A percentile compares a stretch with the other conserved stretches of the same genome.
These are phyloP conservation scores for Aldrovandia affinis DNA, from an alignment of 2,797 vertebrate genomes.

Conservation along the genomic window DNA sequence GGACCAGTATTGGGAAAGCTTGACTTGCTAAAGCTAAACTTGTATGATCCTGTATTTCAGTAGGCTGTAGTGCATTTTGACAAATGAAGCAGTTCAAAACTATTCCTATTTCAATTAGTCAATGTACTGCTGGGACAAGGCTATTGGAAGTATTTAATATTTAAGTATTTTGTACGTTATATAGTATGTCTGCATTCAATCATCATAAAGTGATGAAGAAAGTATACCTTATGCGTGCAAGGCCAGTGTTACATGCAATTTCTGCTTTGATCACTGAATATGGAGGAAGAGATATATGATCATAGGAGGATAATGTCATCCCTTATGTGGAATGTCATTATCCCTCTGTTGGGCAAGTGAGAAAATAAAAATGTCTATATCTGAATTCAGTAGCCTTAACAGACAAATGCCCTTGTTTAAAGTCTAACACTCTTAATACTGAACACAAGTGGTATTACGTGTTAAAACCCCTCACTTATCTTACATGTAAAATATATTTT, in stretches of 20 bases:
- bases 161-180: not conserved
- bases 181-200: not conserved
- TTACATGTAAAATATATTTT: too few species aligned
- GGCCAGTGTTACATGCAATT: not conserved
- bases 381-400: too few species aligned
- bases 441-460: too few species aligned
- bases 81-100: not conserved
- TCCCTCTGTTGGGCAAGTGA: too few species aligned
- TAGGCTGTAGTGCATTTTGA: too few species aligned
- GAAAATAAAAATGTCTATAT: too few species aligned
- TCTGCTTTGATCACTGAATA: not conserved
- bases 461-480: too few species aligned
- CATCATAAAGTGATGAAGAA: not conserved
- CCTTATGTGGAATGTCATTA: too few species aligned
- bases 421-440: too few species aligned
- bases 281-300: not conserved
- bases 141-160: not conserved
- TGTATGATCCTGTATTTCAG: not conserved
- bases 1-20: not conserved
- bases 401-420: too few species aligned
- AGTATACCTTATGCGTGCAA: not conserved
- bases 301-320: not conserved
- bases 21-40: not conserved
- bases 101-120: not conserved
- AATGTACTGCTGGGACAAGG: not conserved